Evolutionary conservation across 2,888 invertebrate genomes (phyloP), one percentile per base, ranked within the genome.

Genomic region (Agapostemon virescens): DNA sequence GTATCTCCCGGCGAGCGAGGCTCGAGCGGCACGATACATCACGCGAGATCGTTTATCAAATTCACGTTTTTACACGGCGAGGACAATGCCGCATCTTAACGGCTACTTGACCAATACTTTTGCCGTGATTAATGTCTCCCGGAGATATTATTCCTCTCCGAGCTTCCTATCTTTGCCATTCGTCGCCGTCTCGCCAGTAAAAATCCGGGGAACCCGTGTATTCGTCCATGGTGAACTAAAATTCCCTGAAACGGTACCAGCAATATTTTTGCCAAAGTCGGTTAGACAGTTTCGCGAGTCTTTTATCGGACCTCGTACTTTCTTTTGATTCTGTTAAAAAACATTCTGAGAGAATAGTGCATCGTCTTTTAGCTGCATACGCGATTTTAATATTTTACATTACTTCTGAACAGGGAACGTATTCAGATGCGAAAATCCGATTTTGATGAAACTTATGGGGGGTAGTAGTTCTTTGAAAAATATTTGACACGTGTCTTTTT

Each of bases 41-140:
- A 81, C 49, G 49, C n/a, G 5, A 40, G 79, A 75, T 79, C 81
- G 79, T 81, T 79, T 75, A 75, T 81, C 81, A 81, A 71, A 49
- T 36, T 71, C 64, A 45, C 49, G 55, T 77, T 76, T 49, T 66
- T 61, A 42, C 42, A 15, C 38, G 69, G 55, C 26, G 15, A 55
- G 70, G 73, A 81, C 73, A 73, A 74, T 49, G 72, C 69, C 74
- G 49, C 80, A 67, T 79, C 80, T 81, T 81, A 78, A 77, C 79
- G 69, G 79, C 69, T 74, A 45, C 74, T 79, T 81, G 81, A 79
- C 74, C 79, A 81, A 81, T 74, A 81, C 79, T 81, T 81, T 69
- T 49, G 45, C 30, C 33, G 71, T 81, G 79, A 81, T 81, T 81
- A 81, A 81, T 81, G 81, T 64, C 67, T 45, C 42, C 42, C 30